These are phyloP conservation scores for Carcharodon carcharias DNA, from an alignment of 2,797 vertebrate genomes.

Conservation along the genomic window DNA sequence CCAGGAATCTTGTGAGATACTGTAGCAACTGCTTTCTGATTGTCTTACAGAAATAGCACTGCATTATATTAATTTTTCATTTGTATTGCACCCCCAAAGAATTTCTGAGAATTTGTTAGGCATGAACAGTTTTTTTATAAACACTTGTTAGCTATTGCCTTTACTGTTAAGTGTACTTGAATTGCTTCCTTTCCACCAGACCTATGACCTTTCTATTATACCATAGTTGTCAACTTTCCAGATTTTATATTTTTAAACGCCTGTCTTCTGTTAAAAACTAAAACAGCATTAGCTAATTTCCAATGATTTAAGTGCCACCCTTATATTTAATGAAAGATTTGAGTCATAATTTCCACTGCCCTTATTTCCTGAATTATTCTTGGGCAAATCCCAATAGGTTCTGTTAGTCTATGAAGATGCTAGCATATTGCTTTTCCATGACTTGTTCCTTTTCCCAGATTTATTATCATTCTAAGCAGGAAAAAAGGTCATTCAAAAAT, in stretches of 20 bases:
- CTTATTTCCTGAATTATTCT: background rate
- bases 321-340: background rate
- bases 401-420: background rate
- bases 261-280: background rate
- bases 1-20: background rate
- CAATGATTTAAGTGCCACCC: background rate
- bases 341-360: background rate
- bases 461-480: background rate
- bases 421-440: background rate
- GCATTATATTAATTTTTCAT: background rate
- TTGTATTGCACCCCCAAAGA: background rate
- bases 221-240: background rate
- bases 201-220: background rate
- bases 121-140: background rate
- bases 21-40: background rate
- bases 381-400: background rate
- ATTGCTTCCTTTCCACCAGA: background rate
- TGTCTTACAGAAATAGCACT: background rate
- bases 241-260: background rate
- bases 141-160: background rate
- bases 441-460: background rate
- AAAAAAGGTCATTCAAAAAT: background rate
- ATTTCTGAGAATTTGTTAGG: background rate
- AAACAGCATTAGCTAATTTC: background rate
- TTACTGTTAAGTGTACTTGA: background rate